phyloP scores from a whole-genome alignment of 2,113 vertebrate genomes.

The Cisticola juncidis region DNA sequence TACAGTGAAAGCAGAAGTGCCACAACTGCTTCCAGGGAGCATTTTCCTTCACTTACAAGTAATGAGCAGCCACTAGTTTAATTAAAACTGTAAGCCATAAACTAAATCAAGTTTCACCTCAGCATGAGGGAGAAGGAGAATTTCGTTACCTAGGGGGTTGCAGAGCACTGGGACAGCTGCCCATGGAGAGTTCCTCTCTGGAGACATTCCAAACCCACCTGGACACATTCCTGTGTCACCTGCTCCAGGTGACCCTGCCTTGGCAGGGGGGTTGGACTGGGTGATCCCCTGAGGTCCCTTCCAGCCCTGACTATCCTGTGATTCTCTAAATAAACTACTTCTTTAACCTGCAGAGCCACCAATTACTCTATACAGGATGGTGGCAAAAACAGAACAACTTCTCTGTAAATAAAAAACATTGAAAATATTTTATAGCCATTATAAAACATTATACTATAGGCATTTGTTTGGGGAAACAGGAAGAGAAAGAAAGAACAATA shows the following conservation, averaged over 20 bases:
- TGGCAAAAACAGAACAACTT: not conserved
- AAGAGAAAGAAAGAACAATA: not conserved
- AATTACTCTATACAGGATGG: not conserved
- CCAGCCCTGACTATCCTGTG: not conserved
- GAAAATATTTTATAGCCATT: not conserved
- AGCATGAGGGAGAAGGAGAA: not conserved
- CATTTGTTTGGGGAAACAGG: not conserved
- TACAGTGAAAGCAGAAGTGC: not conserved
- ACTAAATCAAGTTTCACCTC: not conserved
- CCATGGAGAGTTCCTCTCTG: not conserved
- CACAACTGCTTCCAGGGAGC: not conserved
- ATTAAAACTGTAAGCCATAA: not conserved
- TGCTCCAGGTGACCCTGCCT: not conserved
- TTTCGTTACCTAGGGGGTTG: not conserved
- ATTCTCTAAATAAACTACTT: not conserved
- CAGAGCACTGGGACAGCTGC: not conserved
- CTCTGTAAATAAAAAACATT: not conserved
- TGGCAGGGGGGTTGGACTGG: not conserved
- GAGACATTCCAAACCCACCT: not conserved
- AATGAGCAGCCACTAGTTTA: not conserved
- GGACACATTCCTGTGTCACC: not conserved
- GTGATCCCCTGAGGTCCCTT: not conserved
- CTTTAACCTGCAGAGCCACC: not conserved
- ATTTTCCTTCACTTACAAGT: not conserved
- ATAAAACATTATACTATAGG: not conserved